Evolutionary conservation across 2,797 vertebrate genomes (phyloP).

Genomic region (Ciconia nigra): DNA sequence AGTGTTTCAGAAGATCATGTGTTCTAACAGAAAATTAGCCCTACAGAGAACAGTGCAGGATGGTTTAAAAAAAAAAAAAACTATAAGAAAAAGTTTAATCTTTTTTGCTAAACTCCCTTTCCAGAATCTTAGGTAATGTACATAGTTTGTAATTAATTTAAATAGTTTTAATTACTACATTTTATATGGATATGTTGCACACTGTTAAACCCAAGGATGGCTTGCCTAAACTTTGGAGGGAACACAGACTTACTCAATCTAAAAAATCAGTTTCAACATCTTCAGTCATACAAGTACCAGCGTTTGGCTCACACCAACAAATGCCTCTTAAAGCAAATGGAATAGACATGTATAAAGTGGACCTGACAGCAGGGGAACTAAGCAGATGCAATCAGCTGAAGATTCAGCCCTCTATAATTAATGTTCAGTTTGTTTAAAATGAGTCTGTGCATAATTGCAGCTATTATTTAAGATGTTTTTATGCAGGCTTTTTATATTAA

Average conservation of each 20-base stretch:
- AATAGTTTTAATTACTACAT: neutral
- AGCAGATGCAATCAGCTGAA: neutral
- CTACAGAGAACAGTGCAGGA: neutral
- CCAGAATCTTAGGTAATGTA: neutral
- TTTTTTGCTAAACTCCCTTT: neutral
- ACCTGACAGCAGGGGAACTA: neutral
- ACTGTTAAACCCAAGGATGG: neutral
- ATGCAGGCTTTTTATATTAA: neutral
- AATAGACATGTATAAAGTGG: neutral
- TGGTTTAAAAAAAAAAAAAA: neutral
- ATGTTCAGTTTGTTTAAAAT: slow-evolving; percentile 18
- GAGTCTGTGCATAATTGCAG: neutral
- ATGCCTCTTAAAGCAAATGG: neutral
- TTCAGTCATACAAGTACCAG: neutral
- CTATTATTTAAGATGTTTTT: slow-evolving; percentile 5
- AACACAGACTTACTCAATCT: neutral
- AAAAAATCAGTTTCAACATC: neutral
- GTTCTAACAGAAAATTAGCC: neutral
- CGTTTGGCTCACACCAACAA: neutral
- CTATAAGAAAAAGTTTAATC: neutral
- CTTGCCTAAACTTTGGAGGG: neutral
- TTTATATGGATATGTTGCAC: neutral
- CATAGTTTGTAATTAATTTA: neutral
- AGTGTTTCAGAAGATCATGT: neutral
- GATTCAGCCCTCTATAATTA: neutral